Percentiles rank a stretch among this genome's conserved stretches.
These are phyloP conservation scores for Pimephales promelas DNA, from an alignment of 2,113 vertebrate genomes.

Conservation along the genomic window DNA sequence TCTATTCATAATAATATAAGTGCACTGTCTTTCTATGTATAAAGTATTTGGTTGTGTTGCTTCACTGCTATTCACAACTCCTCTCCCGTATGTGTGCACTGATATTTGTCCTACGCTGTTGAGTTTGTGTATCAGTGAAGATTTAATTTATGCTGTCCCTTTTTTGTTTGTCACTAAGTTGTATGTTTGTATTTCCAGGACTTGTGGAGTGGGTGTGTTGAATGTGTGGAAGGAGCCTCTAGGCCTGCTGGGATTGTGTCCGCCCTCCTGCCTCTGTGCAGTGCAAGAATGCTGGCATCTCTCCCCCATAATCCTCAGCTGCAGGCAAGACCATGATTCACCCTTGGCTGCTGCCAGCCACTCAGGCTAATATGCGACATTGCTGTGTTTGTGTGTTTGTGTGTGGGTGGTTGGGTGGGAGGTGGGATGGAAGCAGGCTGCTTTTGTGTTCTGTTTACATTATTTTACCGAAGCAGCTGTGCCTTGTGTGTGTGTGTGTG, in stretches of 20 bases:
- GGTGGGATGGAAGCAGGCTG: conserved; percentile 28
- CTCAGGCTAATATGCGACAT: conserved; percentile 44
- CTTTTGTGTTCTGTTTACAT: conserved; percentile 26
- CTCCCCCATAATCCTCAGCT: conserved; percentile 62
- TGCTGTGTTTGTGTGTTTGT: conserved; percentile 23
- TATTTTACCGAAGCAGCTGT: conserved; percentile 37
- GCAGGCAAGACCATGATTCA: conserved; percentile 55
- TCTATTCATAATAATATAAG: too few species aligned
- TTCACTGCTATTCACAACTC: too few species aligned
- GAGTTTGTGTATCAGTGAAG: not conserved
- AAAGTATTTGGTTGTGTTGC: too few species aligned
- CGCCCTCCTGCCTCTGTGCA: conserved; percentile 39
- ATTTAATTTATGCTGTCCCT: not conserved
- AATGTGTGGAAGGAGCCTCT: conserved; percentile 47
- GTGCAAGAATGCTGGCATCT: conserved; percentile 64
- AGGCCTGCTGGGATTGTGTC: conserved; percentile 62
- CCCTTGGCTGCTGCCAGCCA: conserved; percentile 40
- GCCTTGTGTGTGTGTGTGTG: conserved; percentile 8
- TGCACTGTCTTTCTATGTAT: too few species aligned
- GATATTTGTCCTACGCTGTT: not conserved
- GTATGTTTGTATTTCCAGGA: conserved; percentile 31
- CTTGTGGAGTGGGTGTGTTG: conserved; percentile 48
- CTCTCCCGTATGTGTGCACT: not conserved
- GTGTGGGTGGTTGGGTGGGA: conserved; percentile 45
- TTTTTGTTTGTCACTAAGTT: conserved; percentile 12